Percentiles rank a stretch among this genome's conserved stretches.
Conservation (phyloP, 1,140 invertebrate species). For the Tribolium madens region DNA sequence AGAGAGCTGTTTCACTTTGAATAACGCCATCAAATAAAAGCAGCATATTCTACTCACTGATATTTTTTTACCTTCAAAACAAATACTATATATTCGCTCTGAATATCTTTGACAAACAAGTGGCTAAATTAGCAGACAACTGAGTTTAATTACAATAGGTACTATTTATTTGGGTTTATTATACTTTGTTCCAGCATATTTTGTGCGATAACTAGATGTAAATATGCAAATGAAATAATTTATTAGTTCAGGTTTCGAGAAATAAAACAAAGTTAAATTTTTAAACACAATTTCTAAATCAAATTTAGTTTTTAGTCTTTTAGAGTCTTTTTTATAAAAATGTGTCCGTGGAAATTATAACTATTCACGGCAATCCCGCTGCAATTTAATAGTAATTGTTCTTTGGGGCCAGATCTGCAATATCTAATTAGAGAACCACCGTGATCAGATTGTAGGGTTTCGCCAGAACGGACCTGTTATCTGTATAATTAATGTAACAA, state of each 20-base stretch:
- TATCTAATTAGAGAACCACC: conserved; percentile 17
- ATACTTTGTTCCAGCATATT: neutral
- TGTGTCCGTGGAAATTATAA: neutral
- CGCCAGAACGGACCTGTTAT: conserved; percentile 4
- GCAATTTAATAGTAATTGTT: neutral
- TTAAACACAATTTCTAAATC: neutral
- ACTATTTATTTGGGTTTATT: neutral
- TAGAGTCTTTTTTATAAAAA: neutral
- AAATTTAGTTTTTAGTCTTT: neutral
- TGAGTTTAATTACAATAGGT: neutral
- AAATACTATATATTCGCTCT: conserved; percentile 13
- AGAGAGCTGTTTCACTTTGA: neutral
- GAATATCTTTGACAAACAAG: conserved; percentile 18
- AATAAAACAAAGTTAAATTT: no score
- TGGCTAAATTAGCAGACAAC: conserved; percentile 1
- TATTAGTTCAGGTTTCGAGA: no score
- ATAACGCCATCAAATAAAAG: neutral
- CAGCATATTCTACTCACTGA: neutral
- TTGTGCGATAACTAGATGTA: neutral
- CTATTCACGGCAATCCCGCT: neutral
- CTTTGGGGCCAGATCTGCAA: neutral
- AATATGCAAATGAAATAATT: neutral
- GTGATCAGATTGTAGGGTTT: conserved; percentile 28
- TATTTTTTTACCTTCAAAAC: neutral
- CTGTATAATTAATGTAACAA: conserved; percentile 35